These are phyloP conservation scores for Eupristina koningsbergeri DNA, from an alignment of 1,140 invertebrate species.

Conservation along the genomic window DNA sequence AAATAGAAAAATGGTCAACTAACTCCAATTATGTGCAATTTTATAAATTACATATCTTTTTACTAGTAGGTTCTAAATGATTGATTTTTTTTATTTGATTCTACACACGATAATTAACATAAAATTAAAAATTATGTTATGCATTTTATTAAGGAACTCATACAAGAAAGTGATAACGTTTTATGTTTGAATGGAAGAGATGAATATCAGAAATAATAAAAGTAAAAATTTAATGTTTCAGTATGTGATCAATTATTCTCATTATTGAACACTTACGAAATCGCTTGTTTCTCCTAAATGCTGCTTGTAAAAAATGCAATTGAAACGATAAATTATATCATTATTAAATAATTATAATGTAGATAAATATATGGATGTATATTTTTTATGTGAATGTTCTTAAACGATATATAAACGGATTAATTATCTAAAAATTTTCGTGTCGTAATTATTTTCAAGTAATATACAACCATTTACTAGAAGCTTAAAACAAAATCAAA, in stretches of 20 bases:
- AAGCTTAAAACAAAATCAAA: neutral
- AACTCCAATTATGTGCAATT: constrained; percentile 71
- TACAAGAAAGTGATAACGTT: constrained; percentile 4
- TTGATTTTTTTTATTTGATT: constrained; percentile 45
- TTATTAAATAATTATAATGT: neutral
- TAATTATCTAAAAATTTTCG: constrained; percentile 6
- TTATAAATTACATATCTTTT: constrained; percentile 47
- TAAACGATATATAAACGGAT: neutral
- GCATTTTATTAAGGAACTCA: neutral
- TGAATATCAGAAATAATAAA: neutral
- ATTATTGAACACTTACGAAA: constrained; percentile 71
- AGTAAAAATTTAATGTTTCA: constrained; percentile 19
- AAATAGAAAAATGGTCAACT: constrained; percentile 56
- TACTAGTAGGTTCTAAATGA: constrained; percentile 54
- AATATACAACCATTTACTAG: neutral
- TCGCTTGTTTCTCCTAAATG: constrained; percentile 72
- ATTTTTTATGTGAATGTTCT: too few species aligned
- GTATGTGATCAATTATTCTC: constrained; percentile 33
- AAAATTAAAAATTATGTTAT: constrained; percentile 17
- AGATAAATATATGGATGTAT: neutral
- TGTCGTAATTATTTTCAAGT: neutral
- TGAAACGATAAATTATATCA: constrained; percentile 33
- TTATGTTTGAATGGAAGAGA: constrained; percentile 16
- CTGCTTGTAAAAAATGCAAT: constrained; percentile 71
- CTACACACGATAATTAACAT: constrained; percentile 26